Evolutionary conservation across 2,113 vertebrate genomes (phyloP).

Genomic region (Climacteris rufus): DNA sequence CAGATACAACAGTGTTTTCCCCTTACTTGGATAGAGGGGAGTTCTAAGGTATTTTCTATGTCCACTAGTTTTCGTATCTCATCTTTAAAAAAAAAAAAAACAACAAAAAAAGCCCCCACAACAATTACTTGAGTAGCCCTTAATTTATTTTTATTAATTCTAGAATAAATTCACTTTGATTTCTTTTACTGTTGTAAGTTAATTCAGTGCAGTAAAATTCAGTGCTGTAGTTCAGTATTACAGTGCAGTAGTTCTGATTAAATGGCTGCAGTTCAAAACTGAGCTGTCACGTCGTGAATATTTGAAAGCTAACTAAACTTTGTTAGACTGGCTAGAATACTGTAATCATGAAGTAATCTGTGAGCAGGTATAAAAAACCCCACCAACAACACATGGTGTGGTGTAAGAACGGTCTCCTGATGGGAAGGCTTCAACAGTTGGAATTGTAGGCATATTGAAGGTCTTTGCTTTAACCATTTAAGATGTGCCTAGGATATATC

Average conservation of each 20-base stretch:
- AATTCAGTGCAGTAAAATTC: neutral
- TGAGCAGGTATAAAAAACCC: neutral
- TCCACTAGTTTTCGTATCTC: neutral
- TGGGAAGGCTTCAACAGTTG: neutral
- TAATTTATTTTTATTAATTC: neutral
- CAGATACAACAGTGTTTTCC: neutral
- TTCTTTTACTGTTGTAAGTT: neutral
- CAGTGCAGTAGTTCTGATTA: neutral
- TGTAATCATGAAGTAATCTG: neutral
- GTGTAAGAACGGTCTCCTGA: rapidly evolving
- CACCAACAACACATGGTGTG: neutral
- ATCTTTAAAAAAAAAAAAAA: neutral
- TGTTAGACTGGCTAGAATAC: neutral
- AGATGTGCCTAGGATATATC: neutral
- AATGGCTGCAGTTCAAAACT: neutral
- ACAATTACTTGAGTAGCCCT: neutral
- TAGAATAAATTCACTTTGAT: neutral
- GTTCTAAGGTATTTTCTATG: neutral
- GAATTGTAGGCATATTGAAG: neutral
- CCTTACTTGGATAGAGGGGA: neutral
- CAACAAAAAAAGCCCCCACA: too few relatives aligned
- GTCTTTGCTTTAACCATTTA: neutral
- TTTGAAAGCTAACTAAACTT: neutral
- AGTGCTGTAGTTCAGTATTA: neutral
- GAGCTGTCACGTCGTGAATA: neutral